phyloP scores from a whole-genome alignment of 2,888 invertebrate species.

The Chalcis sispes region DNA sequence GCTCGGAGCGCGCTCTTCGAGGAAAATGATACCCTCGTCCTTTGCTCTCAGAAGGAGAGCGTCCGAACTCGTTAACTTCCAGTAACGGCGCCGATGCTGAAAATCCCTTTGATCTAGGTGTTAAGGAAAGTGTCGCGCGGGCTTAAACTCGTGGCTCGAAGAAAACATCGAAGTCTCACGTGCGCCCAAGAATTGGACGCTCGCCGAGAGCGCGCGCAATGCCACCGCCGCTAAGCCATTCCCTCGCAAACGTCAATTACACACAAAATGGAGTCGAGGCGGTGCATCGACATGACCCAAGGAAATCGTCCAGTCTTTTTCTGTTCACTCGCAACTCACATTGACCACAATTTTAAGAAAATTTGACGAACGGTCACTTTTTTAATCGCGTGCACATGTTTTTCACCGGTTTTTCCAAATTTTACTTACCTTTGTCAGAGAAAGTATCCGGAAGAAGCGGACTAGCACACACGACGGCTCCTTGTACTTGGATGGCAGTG shows the following conservation, averaged over 20 bases:
- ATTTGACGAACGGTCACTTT: too few species aligned
- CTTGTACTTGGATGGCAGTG: slow-evolving; percentile 73
- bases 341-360: too few species aligned
- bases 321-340: background rate
- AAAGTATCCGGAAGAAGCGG: slow-evolving; percentile 58
- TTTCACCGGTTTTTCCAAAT: too few species aligned
- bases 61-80: background rate
- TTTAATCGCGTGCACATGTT: too few species aligned
- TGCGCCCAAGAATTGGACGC: background rate
- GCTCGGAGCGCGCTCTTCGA: slow-evolving; percentile 32
- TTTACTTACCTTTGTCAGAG: slow-evolving; percentile 58
- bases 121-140: too few species aligned
- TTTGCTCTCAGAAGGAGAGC: slow-evolving; percentile 17
- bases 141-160: background rate
- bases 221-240: slow-evolving; percentile 44
- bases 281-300: slow-evolving; percentile 55
- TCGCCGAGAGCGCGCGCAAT: background rate
- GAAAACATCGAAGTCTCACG: background rate
- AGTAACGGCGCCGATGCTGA: background rate
- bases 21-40: slow-evolving; percentile 21
- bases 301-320: background rate
- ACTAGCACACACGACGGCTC: slow-evolving; percentile 60
- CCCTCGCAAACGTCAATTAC: slow-evolving; percentile 63
- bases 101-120: background rate
- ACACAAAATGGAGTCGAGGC: slow-evolving; percentile 65